These are phyloP conservation scores for Enteromius fasciolatus DNA, from an alignment of 2,797 vertebrate genomes.

Conservation along the genomic window DNA sequence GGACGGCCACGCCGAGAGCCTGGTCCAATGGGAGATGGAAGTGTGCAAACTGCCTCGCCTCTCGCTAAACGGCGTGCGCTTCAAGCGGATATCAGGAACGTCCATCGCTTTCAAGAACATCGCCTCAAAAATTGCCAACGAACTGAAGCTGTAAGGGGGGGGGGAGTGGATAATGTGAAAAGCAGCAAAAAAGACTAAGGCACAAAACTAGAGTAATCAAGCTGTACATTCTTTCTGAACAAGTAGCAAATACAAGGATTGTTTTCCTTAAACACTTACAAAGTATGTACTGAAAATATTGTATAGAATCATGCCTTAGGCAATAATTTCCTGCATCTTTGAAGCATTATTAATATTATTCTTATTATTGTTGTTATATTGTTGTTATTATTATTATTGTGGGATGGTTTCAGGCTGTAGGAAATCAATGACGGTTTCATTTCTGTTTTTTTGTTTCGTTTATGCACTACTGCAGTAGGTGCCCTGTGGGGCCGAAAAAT, in stretches of 20 bases:
- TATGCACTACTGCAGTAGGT: conserved; percentile 87
- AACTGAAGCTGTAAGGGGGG: conserved; percentile 84
- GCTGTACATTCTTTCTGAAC: conserved; percentile 77
- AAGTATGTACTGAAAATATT: conserved; percentile 76
- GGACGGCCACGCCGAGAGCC: conserved; percentile 83
- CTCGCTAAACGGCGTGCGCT: conserved; percentile 89
- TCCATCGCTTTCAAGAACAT: conserved; percentile 94
- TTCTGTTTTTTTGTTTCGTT: conserved; percentile 73
- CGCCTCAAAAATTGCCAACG: conserved; percentile 92
- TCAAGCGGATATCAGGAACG: conserved; percentile 90
- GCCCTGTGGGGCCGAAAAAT: conserved; percentile 74
- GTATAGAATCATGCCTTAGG: conserved; percentile 86
- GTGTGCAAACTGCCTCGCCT: conserved; percentile 92
- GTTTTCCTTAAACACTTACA: conserved; percentile 77
- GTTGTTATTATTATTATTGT: conserved; percentile 58
- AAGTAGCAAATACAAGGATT: conserved; percentile 79
- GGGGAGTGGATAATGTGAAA: conserved; percentile 52
- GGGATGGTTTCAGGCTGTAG: conserved; percentile 73
- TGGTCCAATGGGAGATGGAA: conserved; percentile 93
- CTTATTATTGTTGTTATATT: conserved; percentile 59
- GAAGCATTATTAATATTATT: conserved; percentile 74
- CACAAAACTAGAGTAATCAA: conserved; percentile 67
- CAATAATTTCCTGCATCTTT: conserved; percentile 88
- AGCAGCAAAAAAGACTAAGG: conserved; percentile 54
- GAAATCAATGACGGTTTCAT: conserved; percentile 72